phyloP scores from a whole-genome alignment of 2,888 invertebrate species.

The Sussaba pulchella region DNA sequence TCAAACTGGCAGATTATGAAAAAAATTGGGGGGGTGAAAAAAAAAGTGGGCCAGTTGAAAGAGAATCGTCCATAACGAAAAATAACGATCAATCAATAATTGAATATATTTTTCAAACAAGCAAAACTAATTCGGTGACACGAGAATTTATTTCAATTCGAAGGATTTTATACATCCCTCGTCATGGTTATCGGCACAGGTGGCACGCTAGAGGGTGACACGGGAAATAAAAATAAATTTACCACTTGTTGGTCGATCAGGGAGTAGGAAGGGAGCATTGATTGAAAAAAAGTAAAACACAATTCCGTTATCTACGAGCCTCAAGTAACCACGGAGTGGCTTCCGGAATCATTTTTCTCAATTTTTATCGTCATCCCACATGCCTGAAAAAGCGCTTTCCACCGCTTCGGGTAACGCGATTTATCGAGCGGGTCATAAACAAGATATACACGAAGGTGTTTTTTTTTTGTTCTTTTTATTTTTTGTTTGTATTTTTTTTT shows the following conservation, averaged over 20 bases:
- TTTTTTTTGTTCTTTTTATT: background rate
- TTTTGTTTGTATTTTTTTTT: background rate
- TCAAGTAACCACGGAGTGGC: background rate
- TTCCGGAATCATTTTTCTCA: slow-evolving; percentile 10
- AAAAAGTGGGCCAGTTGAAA: too few relatives aligned
- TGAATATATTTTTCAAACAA: too few relatives aligned
- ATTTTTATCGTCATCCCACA: slow-evolving; percentile 15
- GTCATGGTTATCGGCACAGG: background rate
- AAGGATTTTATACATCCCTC: background rate
- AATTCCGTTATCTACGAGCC: background rate
- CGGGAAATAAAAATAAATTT: slow-evolving; percentile 4
- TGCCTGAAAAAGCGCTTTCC: slow-evolving; percentile 13
- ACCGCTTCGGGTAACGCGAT: slow-evolving; percentile 27
- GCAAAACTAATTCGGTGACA: too few relatives aligned
- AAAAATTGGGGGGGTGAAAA: too few relatives aligned
- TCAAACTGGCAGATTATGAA: too few relatives aligned
- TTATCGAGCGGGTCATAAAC: background rate
- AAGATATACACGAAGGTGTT: background rate
- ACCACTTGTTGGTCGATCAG: slow-evolving; percentile 8
- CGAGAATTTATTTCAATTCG: background rate
- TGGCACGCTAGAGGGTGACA: background rate
- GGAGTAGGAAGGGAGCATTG: background rate
- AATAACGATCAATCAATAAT: too few relatives aligned
- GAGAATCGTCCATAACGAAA: too few relatives aligned
- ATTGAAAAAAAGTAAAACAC: background rate